Evolutionary conservation across 2,888 invertebrate species (phyloP), one percentile per base, ranked within the genome.

Genomic region (Drosophila pseudotakahashii): DNA sequence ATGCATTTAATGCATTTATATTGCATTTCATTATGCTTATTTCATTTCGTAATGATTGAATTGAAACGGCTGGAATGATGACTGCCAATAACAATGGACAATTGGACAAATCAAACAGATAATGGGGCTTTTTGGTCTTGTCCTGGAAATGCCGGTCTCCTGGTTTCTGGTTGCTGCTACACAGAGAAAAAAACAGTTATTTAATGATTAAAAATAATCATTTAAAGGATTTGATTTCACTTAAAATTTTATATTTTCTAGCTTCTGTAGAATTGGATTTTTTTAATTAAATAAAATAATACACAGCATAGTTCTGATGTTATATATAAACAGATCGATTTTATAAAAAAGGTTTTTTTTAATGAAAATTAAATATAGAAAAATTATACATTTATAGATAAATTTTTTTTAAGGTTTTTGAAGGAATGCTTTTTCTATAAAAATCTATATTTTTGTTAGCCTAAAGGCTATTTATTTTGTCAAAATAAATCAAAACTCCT

Each of bases 1-100:
- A 52, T 70, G 78, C 73, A 80, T 86, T 86, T 81, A 86, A 86
- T 83, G 79, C 77, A 80, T 81, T 86, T 86, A 81, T 80, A 77
- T 72, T 77, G 77, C 76, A 84, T 85, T 81, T 78, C 75, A 84
- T 84, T 82, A 81, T 78, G 79, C 55, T 79, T 78, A 83, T 85
- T 83, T 77, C 75, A 76, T 75, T 72, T 81, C 82, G 81, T 77
- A 80, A 79, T 83, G 84, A 83, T 83, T 83, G 79, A 84, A 84
- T 84, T 45, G 64, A 62, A 66, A 39, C 62, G 62, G 39, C 64
- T 19, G 45, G 32, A 51, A 52, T 52, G 64, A 52, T 72, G 83
- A 78, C 79, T 78, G 76, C 73, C 76, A 76, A 70, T 76, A 54
- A 64, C 54, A 73, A 73, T 69, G 77, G 71, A 62, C 70, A 71